Conservation (phyloP, 2,888 invertebrate species). For the Stomorhina lunata region DNA sequence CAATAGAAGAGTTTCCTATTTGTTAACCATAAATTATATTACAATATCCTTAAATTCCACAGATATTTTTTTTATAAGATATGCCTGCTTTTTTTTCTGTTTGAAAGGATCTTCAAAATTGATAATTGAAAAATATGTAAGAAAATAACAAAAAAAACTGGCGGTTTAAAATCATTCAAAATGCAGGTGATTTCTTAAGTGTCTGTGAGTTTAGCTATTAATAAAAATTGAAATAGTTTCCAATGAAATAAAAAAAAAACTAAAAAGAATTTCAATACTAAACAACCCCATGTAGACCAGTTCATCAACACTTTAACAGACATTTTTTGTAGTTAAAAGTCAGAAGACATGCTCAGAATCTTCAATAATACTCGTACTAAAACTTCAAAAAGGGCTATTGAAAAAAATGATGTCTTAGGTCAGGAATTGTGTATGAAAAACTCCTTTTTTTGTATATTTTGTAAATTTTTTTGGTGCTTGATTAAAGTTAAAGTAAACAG, state of each 20-base stretch:
- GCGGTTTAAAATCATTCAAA: conserved; percentile 57
- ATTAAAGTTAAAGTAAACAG: conserved; percentile 58
- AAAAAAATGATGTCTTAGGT: conserved; percentile 78
- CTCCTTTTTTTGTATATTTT: conserved; percentile 11
- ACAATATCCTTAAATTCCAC: conserved; percentile 40
- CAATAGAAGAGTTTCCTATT: background rate
- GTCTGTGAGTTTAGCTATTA: conserved; percentile 75
- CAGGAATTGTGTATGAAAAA: conserved; percentile 71
- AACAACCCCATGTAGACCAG: conserved; percentile 61
- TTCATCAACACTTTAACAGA: conserved; percentile 60
- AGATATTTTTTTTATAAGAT: conserved; percentile 17
- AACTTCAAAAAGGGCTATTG: conserved; percentile 73
- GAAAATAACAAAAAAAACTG: conserved; percentile 31
- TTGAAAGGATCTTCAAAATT: conserved; percentile 39
- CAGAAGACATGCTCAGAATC: conserved; percentile 59
- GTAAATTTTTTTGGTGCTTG: conserved; percentile 24
- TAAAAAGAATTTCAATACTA: conserved; percentile 6
- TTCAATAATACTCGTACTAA: conserved; percentile 65
- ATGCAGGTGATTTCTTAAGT: conserved; percentile 73
- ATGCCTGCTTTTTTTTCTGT: background rate
- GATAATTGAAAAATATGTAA: conserved; percentile 54
- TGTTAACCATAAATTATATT: background rate
- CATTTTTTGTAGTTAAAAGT: conserved; percentile 36
- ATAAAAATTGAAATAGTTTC: conserved; percentile 76
- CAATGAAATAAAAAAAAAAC: conserved; percentile 62